Evolutionary conservation across 1,140 invertebrate genomes (phyloP), one percentile per base, ranked within the genome.

Genomic region (Megalonaias nervosa): DNA sequence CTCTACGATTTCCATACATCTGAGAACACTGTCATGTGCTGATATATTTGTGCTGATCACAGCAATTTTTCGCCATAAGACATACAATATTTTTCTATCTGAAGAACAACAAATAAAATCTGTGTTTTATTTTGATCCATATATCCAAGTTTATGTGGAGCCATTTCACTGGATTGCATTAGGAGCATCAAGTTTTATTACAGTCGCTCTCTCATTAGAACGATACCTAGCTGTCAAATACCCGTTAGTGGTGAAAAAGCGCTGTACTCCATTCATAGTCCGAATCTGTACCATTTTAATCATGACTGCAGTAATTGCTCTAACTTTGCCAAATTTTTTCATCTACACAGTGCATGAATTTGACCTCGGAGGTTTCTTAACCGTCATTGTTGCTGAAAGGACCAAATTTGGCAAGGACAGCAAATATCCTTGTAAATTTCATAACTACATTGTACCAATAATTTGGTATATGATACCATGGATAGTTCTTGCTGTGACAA

Each of bases 381-480:
- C 56, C 23, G 60, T 80, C 19, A 61, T 59, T 15, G 79, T 76
- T 16, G 74, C 65, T 15, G 56, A 71, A 38, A 55, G 73, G 64
- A 77, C 71, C 38, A 58, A 56, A 21, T 72, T 75, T 48, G 76
- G 77, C 21, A 60, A 77, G 19, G 58, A 61, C 58, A 70, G 73
- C 26, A 61, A 75, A 3, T 84, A 82, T 64, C 77, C 75, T 21
- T 77, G 81, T 71, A 58, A 66, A 17, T 84, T 77, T 66, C 76
- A 82, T 60, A 70, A 79, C 71, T 84, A 81, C 69, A 19, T 84
- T 15, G 57, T 84, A 9, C 83, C 83, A 5, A 55, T 84, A 14
- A 26, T 77, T 17, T 84, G 83, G 81, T 84, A 84, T 73, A 81
- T 82, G 21, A n/a, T 79, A 57, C 83, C 83, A 9, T 82, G 81